Conservation (phyloP, 2,113 vertebrate genomes). For the Barnardius zonarius region DNA sequence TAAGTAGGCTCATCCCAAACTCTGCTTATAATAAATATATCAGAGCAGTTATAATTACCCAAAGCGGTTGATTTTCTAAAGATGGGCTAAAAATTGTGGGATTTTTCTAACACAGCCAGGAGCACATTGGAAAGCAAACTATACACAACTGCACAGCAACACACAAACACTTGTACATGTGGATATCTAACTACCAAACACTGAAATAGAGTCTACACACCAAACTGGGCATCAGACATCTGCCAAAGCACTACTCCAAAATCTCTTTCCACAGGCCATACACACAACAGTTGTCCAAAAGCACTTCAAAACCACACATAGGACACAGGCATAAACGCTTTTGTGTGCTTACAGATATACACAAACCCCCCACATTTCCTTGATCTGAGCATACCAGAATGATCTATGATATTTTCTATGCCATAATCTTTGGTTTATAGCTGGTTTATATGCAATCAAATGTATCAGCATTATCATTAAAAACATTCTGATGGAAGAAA, state of each 20-base stretch:
- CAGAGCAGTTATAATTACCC: not conserved
- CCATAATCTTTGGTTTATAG: not conserved
- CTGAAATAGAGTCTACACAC: not conserved
- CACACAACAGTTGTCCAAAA: not conserved
- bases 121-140: not conserved
- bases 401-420: not conserved
- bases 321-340: not conserved
- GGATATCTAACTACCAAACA: not conserved
- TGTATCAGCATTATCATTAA: not conserved
- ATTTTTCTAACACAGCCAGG: not conserved
- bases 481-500: not conserved
- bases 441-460: not conserved
- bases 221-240: not conserved
- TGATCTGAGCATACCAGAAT: not conserved
- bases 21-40: not conserved
- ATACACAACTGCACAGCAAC: not conserved
- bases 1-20: not conserved
- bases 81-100: not conserved
- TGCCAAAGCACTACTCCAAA: not conserved
- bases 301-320: not conserved
- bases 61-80: not conserved
- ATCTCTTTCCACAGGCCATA: not conserved
- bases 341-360: fast-evolving
- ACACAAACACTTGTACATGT: not conserved
- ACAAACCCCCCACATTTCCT: not conserved